A percentile compares a stretch with the other conserved stretches of the same genome.
Evolutionary conservation across 2,797 vertebrate species (phyloP).

Genomic region (Danionella dracula): DNA sequence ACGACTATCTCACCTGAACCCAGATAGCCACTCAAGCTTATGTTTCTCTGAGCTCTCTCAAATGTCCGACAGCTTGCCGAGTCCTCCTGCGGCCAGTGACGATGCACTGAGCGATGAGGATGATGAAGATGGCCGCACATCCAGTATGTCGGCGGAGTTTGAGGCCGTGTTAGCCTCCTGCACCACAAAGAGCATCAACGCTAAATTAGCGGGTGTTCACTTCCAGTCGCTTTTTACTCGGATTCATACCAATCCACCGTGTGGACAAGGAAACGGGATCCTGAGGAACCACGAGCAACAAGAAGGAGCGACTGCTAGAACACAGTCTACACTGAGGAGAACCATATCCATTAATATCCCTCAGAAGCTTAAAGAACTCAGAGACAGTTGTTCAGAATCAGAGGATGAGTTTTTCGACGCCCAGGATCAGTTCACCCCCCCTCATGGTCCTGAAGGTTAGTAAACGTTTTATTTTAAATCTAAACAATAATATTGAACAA

Average conservation of each 20-base stretch:
- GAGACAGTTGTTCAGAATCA: conserved; percentile 87
- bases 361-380: conserved; percentile 54
- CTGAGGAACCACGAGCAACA: background rate
- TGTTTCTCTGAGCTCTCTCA: conserved; percentile 74
- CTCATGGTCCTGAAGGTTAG: conserved; percentile 65
- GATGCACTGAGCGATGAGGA: conserved; percentile 67
- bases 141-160: conserved; percentile 21
- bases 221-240: conserved; percentile 41
- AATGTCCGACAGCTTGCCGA: conserved; percentile 62
- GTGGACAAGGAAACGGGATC: conserved; percentile 10
- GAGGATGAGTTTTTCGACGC: conserved; percentile 96
- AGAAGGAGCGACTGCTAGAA: background rate
- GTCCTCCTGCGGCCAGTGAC: conserved; percentile 60
- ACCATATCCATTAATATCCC: background rate
- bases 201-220: conserved; percentile 32
- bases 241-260: conserved; percentile 35
- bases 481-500: too few species aligned
- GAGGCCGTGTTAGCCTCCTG: conserved; percentile 50
- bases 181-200: conserved; percentile 38
- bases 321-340: conserved; percentile 26
- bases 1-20: conserved; percentile 62
- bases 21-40: conserved; percentile 66
- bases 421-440: conserved; percentile 80
- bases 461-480: conserved; percentile 19
- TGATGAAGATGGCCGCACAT: conserved; percentile 39